Evolutionary conservation across 2,797 vertebrate species (phyloP).

Genomic region (Smutsia temminckii): DNA sequence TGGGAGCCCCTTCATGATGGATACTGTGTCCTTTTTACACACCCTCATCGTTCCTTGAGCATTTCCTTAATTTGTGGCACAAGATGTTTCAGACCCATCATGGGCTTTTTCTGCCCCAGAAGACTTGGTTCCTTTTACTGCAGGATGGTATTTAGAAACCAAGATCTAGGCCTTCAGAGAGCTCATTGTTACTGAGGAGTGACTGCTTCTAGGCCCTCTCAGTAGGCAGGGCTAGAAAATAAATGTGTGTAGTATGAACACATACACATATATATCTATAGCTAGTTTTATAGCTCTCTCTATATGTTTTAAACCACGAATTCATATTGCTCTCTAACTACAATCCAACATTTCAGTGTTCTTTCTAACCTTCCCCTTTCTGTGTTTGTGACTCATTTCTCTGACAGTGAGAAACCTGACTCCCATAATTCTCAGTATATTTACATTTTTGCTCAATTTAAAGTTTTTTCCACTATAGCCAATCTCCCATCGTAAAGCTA

Average conservation of each 20-base stretch:
- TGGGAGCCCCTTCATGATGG: neutral
- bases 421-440: neutral
- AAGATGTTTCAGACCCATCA: neutral
- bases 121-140: neutral
- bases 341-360: neutral
- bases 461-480: neutral
- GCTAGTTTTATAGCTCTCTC: neutral
- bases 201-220: neutral
- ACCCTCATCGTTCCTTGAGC: neutral
- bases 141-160: neutral
- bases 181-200: neutral
- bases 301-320: neutral
- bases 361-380: neutral
- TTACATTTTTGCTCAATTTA: neutral
- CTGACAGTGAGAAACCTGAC: neutral
- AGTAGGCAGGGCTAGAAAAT: neutral
- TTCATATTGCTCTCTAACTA: neutral
- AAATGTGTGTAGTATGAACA: neutral
- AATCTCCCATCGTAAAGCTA: neutral
- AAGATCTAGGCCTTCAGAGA: neutral
- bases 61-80: neutral
- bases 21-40: neutral
- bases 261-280: neutral
- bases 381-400: neutral
- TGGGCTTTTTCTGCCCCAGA: neutral